Percentiles rank a stretch among this genome's conserved stretches.
phyloP scores from a whole-genome alignment of 1,140 invertebrate genomes.

The Anastrepha obliqua region DNA sequence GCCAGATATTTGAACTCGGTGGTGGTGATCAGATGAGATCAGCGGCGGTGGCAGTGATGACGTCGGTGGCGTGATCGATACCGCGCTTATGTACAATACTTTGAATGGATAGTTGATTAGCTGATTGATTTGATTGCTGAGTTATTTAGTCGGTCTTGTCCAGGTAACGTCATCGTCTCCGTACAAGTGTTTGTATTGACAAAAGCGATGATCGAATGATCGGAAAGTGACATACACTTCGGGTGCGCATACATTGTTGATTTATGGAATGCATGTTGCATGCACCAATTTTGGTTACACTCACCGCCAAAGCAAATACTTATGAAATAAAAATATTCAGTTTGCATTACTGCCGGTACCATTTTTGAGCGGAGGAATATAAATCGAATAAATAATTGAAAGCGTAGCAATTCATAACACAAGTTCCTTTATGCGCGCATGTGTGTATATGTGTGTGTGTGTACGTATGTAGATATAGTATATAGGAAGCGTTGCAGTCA shows the following conservation, averaged over 20 bases:
- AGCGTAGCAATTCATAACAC: neutral
- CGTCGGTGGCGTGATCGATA: neutral
- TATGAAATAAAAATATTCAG: neutral
- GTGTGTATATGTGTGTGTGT: neutral
- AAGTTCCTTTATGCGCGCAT: neutral
- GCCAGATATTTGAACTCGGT: neutral
- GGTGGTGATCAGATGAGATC: neutral
- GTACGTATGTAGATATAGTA: neutral
- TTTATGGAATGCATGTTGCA: slow-evolving; percentile 36
- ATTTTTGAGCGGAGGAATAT: neutral
- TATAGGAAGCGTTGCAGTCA: too few relatives aligned
- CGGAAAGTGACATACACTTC: neutral
- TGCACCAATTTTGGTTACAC: slow-evolving; percentile 20
- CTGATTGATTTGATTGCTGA: slow-evolving; percentile 44
- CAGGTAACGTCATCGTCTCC: slow-evolving; percentile 20
- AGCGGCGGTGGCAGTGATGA: too few relatives aligned
- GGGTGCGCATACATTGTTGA: neutral
- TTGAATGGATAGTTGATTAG: slow-evolving; percentile 38
- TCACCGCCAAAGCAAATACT: slow-evolving; percentile 6
- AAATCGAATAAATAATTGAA: neutral
- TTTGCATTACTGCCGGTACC: slow-evolving; percentile 2
- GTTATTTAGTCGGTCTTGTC: slow-evolving; percentile 24
- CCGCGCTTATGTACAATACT: neutral
- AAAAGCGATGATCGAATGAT: neutral
- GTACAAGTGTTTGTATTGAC: neutral